Evolutionary conservation across 2,113 vertebrate species (phyloP), one percentile per base, ranked within the genome.

Genomic region (Dolichallabes microphthalmus): DNA sequence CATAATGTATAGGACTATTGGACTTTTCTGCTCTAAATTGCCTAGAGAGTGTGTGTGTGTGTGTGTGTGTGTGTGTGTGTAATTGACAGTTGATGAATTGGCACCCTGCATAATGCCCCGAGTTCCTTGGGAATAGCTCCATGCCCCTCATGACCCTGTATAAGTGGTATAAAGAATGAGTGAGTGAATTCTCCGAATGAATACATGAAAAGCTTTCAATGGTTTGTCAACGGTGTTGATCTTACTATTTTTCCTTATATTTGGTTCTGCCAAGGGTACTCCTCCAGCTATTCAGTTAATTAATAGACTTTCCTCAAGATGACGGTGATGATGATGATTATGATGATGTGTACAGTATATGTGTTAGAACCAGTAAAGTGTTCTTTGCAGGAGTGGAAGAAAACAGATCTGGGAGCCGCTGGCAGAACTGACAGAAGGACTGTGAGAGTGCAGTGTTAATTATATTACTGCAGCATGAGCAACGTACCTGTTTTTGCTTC

Each of bases 401-500:
- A 63, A 69, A 80, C 7, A 9, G 10, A 30, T 35, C 35, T 35
- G 30, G 30, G 66, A 45, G 22, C 3, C 22, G 5, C 39, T 50
- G 71, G 39, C 11, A 25, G 71, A 45, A 75, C 50, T n/a, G 50
- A 74, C n/a, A 2, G 27, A 76, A n/a, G 45, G 27, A 53, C 27
- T 27, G 45, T 17, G 14, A 76, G 6, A 15, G 25, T 57, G n/a
- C 10, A 35, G 27, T 35, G 25, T 32, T 32, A 57, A 39, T 45
- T 45, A 45, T 45, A 45, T 45, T 45, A 73, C 76, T 25, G 83
- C 81, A 73, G 61, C 76, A 78, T n/a, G 35, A 52, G 12, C 53
- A 30, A 92, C 94, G 52, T 91, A 95, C 94, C 94, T 95, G 94
- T 75, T 95, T 95, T 90, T 93, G 94, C 94, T 95, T 95, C 94